Conservation (phyloP, 2,113 vertebrate genomes). For the Aegithalos caudatus region DNA sequence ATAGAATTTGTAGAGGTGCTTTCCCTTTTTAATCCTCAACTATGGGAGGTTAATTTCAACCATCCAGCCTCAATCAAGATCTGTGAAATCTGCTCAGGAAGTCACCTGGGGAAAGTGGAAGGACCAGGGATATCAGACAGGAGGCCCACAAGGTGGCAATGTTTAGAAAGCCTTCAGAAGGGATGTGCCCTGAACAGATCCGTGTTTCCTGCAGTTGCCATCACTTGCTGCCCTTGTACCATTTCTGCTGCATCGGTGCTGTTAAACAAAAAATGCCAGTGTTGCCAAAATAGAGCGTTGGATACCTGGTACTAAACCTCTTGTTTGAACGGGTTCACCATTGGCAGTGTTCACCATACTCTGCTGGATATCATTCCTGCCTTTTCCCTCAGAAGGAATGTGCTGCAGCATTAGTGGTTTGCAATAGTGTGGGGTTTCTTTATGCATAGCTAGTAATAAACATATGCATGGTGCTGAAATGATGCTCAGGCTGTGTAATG, state of each 20-base stretch:
- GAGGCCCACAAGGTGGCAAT: conserved; percentile 77
- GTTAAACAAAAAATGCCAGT: background rate
- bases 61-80: background rate
- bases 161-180: conserved; percentile 65
- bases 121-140: conserved; percentile 5
- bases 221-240: background rate
- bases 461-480: fast-evolving
- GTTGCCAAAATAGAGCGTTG: background rate
- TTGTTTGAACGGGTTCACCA: background rate
- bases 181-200: background rate
- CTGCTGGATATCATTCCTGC: background rate
- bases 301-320: background rate
- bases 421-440: background rate
- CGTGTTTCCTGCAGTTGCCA: background rate
- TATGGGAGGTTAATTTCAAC: background rate
- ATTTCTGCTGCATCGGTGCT: background rate
- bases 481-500: background rate
- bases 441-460: background rate
- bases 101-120: background rate
- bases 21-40: background rate
- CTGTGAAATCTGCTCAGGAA: background rate
- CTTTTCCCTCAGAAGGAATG: background rate
- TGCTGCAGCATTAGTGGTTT: background rate
- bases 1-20: background rate
- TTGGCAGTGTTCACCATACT: fast-evolving